Evolutionary conservation across 2,888 invertebrate species (phyloP).

Genomic region (Mythimna lalbum): DNA sequence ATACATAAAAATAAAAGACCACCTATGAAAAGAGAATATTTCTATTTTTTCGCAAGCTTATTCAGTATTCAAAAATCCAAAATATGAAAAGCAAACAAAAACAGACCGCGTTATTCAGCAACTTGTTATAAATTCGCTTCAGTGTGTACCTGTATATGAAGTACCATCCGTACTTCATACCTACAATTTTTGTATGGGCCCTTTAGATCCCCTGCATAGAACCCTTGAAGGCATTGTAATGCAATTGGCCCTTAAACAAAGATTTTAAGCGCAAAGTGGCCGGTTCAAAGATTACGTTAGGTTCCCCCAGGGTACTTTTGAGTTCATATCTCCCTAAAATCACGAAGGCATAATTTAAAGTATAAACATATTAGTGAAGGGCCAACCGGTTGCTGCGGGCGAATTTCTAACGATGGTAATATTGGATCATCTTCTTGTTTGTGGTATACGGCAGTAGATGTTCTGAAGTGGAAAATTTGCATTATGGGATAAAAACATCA

Average conservation of each 20-base stretch:
- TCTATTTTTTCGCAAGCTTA: conserved; percentile 17
- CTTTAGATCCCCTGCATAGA: conserved; percentile 49
- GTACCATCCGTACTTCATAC: conserved; percentile 16
- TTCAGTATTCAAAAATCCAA: conserved; percentile 42
- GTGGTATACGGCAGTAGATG: conserved; percentile 39
- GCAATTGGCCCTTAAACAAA: conserved; percentile 78
- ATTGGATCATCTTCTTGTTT: conserved; percentile 55
- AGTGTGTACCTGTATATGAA: conserved; percentile 21
- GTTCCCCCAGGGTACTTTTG: conserved; percentile 79
- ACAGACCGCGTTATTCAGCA: conserved; percentile 34
- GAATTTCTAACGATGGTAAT: conserved; percentile 60
- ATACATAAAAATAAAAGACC: conserved; percentile 1
- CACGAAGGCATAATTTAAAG: conserved; percentile 80
- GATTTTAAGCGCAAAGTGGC: conserved; percentile 75
- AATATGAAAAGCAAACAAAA: conserved; percentile 46
- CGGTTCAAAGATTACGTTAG: conserved; percentile 76
- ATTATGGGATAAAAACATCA: conserved; percentile 21
- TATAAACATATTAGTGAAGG: conserved; percentile 81
- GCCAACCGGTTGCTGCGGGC: conserved; percentile 74
- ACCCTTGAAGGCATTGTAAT: conserved; percentile 70
- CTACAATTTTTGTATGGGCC: conserved; percentile 51
- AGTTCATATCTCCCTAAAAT: conserved; percentile 81
- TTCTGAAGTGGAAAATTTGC: conserved; percentile 18
- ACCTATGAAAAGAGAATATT: conserved; percentile 15
- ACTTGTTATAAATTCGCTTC: conserved; percentile 35